Base-by-base conservation (phyloP, 2,888 invertebrate genomes). In the Diarsia mendica region DNA sequence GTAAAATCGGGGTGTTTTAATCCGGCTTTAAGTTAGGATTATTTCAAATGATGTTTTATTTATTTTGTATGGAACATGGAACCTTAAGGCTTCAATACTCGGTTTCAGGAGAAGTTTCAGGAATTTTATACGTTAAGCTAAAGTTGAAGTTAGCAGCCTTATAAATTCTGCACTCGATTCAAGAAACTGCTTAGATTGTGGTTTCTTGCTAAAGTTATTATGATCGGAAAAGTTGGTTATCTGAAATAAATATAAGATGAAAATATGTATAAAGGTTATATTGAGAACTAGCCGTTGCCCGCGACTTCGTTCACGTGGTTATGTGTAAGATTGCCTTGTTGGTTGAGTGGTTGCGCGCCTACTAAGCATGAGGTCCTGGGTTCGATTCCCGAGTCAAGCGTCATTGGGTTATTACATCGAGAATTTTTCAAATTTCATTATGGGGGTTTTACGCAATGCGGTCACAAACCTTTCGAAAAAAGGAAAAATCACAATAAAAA, bases 141-240 rank as follows among this genome's bases (percentile, higher is more conserved):
- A 78, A 80, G 51, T 66, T 53, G 15, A 66, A 79, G 18, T 60
- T 58, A 60, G 64, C 61, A 58, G 48, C 66, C 74, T 78, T 70
- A 82, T 79, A 72, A 76, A 85, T 77, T 80, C 77, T 80, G 51
- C 28, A 20, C 58, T 79, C 44, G 44, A 71, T 79, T 60, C n/a
- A 46, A 73, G n/a, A 20, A 73, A 74, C 60, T 78, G 51, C 48
- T 63, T 71, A 44, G 53, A 63, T 79, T 53, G 72, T 53, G 48
- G 48, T 79, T 77, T 77, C 53, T 79, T 53, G 5, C 18, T 63
- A 20, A 77, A 79, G 28, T 77, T 79, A 48, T 53, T 71, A 71
- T 55, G 61, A 49, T 49, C 53, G 15, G 20, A 48, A 72, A 79
- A 63, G 28, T 79, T 71, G 8, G 1, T 39, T 15, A 70, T 48